Conservation (phyloP, 1,140 invertebrate genomes). For the Drosophila kurseongensis region DNA sequence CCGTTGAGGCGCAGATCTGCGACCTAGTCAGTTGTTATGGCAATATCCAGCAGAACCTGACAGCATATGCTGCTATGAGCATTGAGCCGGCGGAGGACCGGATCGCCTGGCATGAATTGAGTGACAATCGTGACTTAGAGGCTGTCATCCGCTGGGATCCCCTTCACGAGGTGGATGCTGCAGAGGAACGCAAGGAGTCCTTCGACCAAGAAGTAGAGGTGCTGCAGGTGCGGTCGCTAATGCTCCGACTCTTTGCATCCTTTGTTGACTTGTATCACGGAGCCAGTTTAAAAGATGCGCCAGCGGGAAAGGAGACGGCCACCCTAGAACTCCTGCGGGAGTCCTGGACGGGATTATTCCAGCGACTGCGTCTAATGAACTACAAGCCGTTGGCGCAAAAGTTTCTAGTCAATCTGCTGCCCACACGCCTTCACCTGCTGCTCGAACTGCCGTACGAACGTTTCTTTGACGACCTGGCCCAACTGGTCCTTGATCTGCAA, state of each 20-base stretch:
- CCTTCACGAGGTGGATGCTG: conserved; percentile 65
- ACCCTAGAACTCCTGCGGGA: conserved; percentile 69
- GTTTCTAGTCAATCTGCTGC: conserved; percentile 84
- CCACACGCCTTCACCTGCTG: conserved; percentile 74
- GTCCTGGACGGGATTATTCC: conserved; percentile 74
- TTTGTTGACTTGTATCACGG: conserved; percentile 78
- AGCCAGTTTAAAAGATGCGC: conserved; percentile 22
- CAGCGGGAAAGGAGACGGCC: conserved; percentile 33
- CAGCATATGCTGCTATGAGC: conserved; percentile 79
- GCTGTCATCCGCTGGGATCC: conserved; percentile 87
- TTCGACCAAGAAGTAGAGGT: conserved; percentile 82
- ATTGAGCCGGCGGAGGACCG: conserved; percentile 85
- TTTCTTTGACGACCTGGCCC: conserved; percentile 73
- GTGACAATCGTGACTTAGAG: conserved; percentile 87
- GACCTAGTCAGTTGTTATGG: conserved; percentile 87
- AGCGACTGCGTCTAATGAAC: conserved; percentile 71
- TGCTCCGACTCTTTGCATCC: conserved; percentile 73
- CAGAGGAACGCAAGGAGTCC: conserved; percentile 70
- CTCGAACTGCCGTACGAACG: conserved; percentile 78
- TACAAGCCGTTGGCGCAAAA: conserved; percentile 78
- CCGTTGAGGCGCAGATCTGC: conserved; percentile 92
- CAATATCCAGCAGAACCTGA: conserved; percentile 72
- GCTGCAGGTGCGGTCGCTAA: conserved; percentile 68
- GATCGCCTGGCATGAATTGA: conserved; percentile 85
- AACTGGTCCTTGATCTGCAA: conserved; percentile 71